These are phyloP conservation scores for Numida meleagris DNA, from an alignment of 2,113 vertebrate species.

Conservation along the genomic window DNA sequence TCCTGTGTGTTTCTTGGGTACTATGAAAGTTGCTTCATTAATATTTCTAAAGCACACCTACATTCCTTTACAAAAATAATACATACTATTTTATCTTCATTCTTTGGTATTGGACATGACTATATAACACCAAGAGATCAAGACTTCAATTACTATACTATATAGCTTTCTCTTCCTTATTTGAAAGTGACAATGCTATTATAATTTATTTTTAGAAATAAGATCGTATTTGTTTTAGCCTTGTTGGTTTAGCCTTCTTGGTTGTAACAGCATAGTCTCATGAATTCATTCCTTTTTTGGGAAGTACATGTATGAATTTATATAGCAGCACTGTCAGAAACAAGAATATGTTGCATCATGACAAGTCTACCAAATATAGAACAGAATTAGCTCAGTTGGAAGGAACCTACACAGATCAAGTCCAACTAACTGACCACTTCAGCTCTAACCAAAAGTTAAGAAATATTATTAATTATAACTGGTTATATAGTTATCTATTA, in stretches of 20 bases:
- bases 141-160: neutral
- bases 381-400: neutral
- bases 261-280: accelerated
- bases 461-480: neutral
- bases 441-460: neutral
- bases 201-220: conserved; percentile 2
- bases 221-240: neutral
- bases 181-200: neutral
- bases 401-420: neutral
- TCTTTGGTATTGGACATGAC: neutral
- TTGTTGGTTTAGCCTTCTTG: neutral
- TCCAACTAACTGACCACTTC: neutral
- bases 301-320: neutral
- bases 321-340: neutral
- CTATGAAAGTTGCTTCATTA: neutral
- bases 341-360: neutral
- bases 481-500: neutral
- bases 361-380: neutral
- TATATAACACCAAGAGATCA: neutral
- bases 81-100: neutral
- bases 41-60: neutral
- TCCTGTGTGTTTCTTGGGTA: neutral
- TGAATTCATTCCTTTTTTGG: neutral
- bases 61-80: neutral
- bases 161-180: neutral